Evolutionary conservation across 2,888 invertebrate species (phyloP).

Genomic region (Halocaridina rubra): DNA sequence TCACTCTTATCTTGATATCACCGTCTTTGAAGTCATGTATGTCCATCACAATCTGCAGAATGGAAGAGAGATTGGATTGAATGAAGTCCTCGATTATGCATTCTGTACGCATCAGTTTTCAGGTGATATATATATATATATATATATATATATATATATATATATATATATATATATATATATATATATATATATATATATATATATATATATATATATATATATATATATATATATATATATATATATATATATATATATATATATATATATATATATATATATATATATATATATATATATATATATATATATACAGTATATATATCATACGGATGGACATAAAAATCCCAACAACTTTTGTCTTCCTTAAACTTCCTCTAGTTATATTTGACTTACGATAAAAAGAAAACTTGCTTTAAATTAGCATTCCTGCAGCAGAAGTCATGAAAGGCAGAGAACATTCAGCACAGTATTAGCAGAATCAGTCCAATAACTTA

Average conservation of each 20-base stretch:
- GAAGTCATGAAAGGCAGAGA: background rate
- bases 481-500: background rate
- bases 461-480: background rate
- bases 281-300: conserved; percentile 1
- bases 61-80: no score
- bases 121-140: background rate
- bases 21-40: conserved; percentile 55
- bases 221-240: conserved; percentile 4
- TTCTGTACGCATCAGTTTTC: background rate
- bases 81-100: no score
- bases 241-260: background rate
- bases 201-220: background rate
- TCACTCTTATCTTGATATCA: conserved; percentile 55
- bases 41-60: conserved; percentile 62
- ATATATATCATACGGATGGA: background rate
- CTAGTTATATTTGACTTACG: background rate
- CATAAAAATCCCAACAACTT: background rate
- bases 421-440: background rate
- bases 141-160: background rate
- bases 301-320: background rate
- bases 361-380: background rate
- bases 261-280: conserved; percentile 2
- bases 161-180: background rate
- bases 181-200: conserved; percentile 26
- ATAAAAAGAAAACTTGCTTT: background rate